Evolutionary conservation across 2,797 vertebrate genomes (phyloP), one percentile per base, ranked within the genome.

Genomic region (Sandelia bainsii): DNA sequence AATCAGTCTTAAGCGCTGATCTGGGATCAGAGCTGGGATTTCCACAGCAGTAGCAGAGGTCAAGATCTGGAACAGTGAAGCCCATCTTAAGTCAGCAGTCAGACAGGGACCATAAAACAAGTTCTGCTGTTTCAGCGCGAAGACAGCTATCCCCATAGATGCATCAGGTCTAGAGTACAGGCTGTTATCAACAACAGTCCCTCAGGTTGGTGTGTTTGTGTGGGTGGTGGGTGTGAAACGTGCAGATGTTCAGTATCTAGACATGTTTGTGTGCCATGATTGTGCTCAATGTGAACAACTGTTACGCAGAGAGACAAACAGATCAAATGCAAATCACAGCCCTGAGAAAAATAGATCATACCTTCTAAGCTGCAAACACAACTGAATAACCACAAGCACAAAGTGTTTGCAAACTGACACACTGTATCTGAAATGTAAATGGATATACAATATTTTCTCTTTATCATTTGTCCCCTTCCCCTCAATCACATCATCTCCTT

Each of bases 21-120:
- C 78, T 85, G 73, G 77, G 87, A 87, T 90, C 86, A 87, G 85
- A 67, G 69, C 56, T 80, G 56, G 77, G 79, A 85, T 81, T 69
- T 88, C 83, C 77, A 63, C 62, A 79, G 80, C 70, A 64, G 83
- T 42, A 46, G 66, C 40, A 72, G 54, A 74, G 87, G 84, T 90
- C 83, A 88, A 62, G 69, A 77, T 83, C 19, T 75, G 82, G 81
- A 87, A 70, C 48, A 61, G 66, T 57, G 75, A 69, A 70, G 80
- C 75, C 46, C 59, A 39, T 76, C 68, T 61, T 64, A 32, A 82
- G 79, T 83, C 87, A 84, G 82, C 84, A 79, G 73, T 73, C 48
- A 4, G 71, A 82, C 80, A 59, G 72, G 78, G 72, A 76, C 53
- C 77, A 81, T 83, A 86, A 90, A 82, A 61, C 22, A 44, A 64